These are phyloP conservation scores for Cossypha caffra DNA, from an alignment of 2,797 vertebrate genomes.

Conservation along the genomic window DNA sequence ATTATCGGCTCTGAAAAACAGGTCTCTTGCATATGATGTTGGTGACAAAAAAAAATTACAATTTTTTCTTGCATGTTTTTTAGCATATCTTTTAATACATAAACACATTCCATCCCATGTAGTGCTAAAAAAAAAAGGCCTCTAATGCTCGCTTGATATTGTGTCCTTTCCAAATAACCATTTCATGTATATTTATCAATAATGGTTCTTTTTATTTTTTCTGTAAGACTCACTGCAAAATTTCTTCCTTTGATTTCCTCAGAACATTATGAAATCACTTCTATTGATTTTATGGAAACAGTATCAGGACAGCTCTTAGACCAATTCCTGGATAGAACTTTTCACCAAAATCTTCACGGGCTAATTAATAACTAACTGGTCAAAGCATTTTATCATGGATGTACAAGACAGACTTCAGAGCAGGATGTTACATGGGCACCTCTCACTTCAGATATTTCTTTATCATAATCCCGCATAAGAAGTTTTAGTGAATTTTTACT, in stretches of 20 bases:
- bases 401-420: not conserved
- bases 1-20: not conserved
- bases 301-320: not conserved
- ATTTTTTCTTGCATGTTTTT: not conserved
- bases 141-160: not conserved
- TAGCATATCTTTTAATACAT: not conserved
- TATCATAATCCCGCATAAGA: not conserved
- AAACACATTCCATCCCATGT: not conserved
- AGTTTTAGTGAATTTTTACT: not conserved
- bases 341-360: not conserved
- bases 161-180: not conserved
- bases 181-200: not conserved
- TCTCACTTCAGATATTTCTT: not conserved
- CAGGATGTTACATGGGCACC: not conserved
- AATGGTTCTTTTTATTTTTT: not conserved
- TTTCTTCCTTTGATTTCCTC: not conserved
- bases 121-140: not conserved
- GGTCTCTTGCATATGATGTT: not conserved
- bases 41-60: not conserved
- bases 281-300: not conserved
- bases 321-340: not conserved
- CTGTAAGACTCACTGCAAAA: not conserved
- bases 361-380: not conserved
- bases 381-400: not conserved
- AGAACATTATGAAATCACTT: not conserved